Percentiles rank a stretch among this genome's conserved stretches.
These are phyloP conservation scores for Prunella himalayana DNA, from an alignment of 2,113 vertebrate genomes.

Conservation along the genomic window DNA sequence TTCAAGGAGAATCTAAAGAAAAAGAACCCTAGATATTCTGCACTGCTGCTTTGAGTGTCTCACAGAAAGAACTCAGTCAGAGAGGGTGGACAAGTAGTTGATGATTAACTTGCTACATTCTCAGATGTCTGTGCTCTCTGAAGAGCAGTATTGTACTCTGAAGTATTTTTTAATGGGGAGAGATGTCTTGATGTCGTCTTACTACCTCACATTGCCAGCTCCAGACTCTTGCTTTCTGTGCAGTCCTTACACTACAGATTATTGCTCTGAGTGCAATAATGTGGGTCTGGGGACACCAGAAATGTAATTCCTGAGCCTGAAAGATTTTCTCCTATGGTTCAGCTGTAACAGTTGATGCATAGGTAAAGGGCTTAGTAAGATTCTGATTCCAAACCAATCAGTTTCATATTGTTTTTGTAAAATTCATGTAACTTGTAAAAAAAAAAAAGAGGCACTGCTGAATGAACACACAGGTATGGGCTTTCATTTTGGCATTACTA, in stretches of 20 bases:
- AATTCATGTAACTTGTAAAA: not conserved
- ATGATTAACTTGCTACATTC: not conserved
- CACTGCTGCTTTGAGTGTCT: not conserved
- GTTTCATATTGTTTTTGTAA: not conserved
- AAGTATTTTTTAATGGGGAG: not conserved
- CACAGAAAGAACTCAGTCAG: not conserved
- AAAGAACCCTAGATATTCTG: not conserved
- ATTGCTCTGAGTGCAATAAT: accelerated
- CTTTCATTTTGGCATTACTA: not conserved
- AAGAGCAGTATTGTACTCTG: not conserved
- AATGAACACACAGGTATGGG: not conserved
- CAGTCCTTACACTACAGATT: not conserved
- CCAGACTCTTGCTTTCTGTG: not conserved
- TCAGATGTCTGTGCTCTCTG: not conserved
- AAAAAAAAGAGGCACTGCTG: not conserved
- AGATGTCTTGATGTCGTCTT: not conserved
- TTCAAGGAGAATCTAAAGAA: not conserved
- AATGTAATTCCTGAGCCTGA: not conserved
- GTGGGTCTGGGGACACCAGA: not conserved
- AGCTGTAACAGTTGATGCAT: not conserved
- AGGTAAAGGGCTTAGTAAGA: not conserved
- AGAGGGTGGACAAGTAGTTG: not conserved
- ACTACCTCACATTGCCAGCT: not conserved
- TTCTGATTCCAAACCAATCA: not conserved
- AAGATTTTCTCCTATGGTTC: not conserved